These are phyloP conservation scores for Himantopus leucocephalus DNA, from an alignment of 2,113 vertebrate species.

Conservation along the genomic window DNA sequence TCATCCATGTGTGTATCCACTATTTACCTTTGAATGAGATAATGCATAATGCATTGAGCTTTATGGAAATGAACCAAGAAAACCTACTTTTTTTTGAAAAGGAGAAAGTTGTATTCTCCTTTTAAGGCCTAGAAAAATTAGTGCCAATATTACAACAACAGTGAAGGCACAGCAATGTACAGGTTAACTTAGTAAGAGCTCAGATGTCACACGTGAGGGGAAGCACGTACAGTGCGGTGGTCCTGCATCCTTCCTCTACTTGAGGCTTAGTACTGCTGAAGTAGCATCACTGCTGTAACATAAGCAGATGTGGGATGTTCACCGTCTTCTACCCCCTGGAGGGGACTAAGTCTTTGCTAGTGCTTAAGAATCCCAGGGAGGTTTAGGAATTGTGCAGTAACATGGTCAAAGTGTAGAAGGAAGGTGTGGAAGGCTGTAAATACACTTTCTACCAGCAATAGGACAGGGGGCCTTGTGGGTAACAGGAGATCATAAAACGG, in stretches of 20 bases:
- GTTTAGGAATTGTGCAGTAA: neutral
- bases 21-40: slow-evolving; percentile 75
- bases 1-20: slow-evolving; percentile 73
- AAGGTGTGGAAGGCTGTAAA: slow-evolving; percentile 35
- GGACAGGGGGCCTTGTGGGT: slow-evolving; percentile 4
- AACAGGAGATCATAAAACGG: slow-evolving; percentile 27
- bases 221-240: neutral
- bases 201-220: neutral
- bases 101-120: neutral
- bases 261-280: neutral
- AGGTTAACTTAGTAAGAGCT: neutral
- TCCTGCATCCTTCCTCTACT: neutral
- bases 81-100: neutral
- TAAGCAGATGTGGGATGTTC: neutral
- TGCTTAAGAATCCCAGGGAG: slow-evolving; percentile 15
- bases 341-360: neutral
- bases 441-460: neutral
- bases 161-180: neutral
- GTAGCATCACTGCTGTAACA: neutral
- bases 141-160: neutral
- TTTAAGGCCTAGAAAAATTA: slow-evolving; percentile 24
- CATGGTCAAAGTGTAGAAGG: slow-evolving; percentile 13
- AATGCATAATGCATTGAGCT: slow-evolving; percentile 73
- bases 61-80: slow-evolving; percentile 71
- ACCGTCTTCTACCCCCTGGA: neutral